Evolutionary conservation across 53 echinoderm and acorn worm species (phyloP).

Genomic region (Paelopatides confundens): DNA sequence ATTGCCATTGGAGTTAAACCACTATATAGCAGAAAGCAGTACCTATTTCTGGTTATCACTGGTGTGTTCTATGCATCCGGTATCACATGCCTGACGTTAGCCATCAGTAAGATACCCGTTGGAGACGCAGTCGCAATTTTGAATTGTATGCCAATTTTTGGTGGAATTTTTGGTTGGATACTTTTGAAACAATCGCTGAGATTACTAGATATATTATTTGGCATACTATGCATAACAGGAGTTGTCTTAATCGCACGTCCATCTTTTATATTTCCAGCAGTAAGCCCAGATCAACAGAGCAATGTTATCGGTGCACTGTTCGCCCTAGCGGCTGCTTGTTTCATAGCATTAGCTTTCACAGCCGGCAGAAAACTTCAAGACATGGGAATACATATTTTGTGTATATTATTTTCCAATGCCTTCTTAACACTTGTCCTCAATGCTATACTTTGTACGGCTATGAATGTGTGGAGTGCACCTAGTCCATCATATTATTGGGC

Average conservation of each 20-base stretch:
- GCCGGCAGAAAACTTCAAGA: conserved; percentile 2
- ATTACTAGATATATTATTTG: background rate
- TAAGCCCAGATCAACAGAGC: background rate
- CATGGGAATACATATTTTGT: background rate
- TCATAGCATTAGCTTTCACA: background rate
- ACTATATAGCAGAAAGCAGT: background rate
- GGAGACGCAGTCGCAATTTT: conserved; percentile 28
- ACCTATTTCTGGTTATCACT: background rate
- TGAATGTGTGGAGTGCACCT: conserved; percentile 4
- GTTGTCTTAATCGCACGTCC: conserved; percentile 28
- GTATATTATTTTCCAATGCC: background rate
- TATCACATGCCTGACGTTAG: background rate
- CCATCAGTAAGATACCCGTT: conserved; percentile 36
- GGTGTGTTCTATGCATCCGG: background rate
- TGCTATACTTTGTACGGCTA: background rate
- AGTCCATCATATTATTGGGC: conserved; percentile 36
- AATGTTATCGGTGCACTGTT: background rate
- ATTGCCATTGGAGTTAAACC: background rate
- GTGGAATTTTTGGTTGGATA: conserved; percentile 26
- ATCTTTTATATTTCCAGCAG: background rate
- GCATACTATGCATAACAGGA: background rate
- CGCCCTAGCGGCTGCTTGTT: background rate
- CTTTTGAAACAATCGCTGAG: conserved; percentile 17
- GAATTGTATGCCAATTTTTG: conserved; percentile 31
- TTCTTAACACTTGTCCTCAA: background rate